phyloP scores from a whole-genome alignment of 1,140 invertebrate genomes.

The Hirudo medicinalis region DNA sequence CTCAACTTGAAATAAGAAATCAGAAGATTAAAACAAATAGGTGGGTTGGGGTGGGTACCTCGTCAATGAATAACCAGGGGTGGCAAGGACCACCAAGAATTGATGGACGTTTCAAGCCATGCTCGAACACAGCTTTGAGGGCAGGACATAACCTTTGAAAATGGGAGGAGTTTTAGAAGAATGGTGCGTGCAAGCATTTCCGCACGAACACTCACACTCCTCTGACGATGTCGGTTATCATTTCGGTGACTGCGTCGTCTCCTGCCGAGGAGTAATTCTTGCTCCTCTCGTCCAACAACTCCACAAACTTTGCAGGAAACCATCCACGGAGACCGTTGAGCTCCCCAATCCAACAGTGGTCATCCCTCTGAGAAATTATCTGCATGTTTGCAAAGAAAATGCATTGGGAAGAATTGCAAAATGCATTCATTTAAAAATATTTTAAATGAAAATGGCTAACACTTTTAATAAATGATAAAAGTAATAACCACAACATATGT shows the following conservation, averaged over 20 bases:
- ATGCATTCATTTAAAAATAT: too few species aligned
- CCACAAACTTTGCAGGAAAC: constrained; percentile 98
- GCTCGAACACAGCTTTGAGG: constrained; percentile 82
- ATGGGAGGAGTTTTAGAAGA: not conserved
- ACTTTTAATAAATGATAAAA: not conserved
- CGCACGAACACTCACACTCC: constrained; percentile 51
- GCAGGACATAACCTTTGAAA: constrained; percentile 62
- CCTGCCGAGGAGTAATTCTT: constrained; percentile 80
- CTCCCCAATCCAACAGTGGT: constrained; percentile 99
- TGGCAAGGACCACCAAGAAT: constrained; percentile 71
- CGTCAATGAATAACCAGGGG: constrained; percentile 97
- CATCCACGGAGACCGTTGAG: constrained; percentile 90
- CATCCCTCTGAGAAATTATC: constrained; percentile 92
- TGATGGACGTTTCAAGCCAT: constrained; percentile 79
- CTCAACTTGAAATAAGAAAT: not conserved
- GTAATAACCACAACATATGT: not conserved
- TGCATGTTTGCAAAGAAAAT: constrained; percentile 24
- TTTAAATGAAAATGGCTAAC: too few species aligned
- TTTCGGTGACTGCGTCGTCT: constrained; percentile 89
- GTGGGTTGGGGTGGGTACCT: constrained; percentile 45
- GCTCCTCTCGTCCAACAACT: constrained; percentile 88
- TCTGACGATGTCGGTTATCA: constrained; percentile 85
- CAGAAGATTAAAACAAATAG: not conserved
- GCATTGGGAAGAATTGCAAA: too few species aligned
- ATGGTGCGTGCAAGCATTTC: too few species aligned